These are phyloP conservation scores for Pangasianodon gigas DNA, from an alignment of 2,113 vertebrate species.

Conservation along the genomic window DNA sequence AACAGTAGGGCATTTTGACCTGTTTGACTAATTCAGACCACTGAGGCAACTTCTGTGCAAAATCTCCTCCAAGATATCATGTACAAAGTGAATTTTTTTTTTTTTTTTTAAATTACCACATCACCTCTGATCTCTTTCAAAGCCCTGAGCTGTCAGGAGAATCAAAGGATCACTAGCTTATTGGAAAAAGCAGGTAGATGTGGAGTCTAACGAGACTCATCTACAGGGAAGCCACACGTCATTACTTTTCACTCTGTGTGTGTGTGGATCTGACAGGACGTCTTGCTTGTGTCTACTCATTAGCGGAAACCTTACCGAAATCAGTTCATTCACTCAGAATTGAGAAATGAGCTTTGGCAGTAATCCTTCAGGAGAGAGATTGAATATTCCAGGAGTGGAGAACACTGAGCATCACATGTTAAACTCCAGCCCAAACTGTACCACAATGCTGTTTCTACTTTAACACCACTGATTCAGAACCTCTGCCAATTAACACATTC, in stretches of 20 bases:
- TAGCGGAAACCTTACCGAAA: conserved; percentile 35
- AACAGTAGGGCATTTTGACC: conserved; percentile 5
- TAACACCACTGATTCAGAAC: neutral
- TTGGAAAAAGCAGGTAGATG: conserved; percentile 4
- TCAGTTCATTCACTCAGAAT: conserved; percentile 34
- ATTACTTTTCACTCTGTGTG: conserved; percentile 5
- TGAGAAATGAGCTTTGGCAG: conserved; percentile 26
- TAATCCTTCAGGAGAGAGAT: conserved; percentile 19
- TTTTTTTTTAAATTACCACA: conserved; percentile 5
- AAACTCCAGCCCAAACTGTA: neutral
- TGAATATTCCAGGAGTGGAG: neutral
- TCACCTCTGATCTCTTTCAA: conserved; percentile 58
- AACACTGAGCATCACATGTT: neutral
- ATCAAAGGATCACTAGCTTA: conserved; percentile 19
- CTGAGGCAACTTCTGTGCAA: conserved; percentile 40
- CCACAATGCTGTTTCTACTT: neutral
- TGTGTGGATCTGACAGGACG: conserved; percentile 30
- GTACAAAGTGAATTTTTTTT: conserved; percentile 7
- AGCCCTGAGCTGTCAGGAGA: conserved; percentile 1
- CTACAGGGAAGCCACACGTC: conserved; percentile 19
- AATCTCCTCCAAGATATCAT: neutral
- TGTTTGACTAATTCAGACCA: conserved; percentile 22
- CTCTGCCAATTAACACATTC: neutral
- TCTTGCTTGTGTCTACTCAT: conserved; percentile 39
- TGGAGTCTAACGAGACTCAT: conserved; percentile 40